A percentile compares a stretch with the other conserved stretches of the same genome.
These are phyloP conservation scores for Sarcophaga subvicina DNA, from an alignment of 2,888 invertebrate species.

Conservation along the genomic window DNA sequence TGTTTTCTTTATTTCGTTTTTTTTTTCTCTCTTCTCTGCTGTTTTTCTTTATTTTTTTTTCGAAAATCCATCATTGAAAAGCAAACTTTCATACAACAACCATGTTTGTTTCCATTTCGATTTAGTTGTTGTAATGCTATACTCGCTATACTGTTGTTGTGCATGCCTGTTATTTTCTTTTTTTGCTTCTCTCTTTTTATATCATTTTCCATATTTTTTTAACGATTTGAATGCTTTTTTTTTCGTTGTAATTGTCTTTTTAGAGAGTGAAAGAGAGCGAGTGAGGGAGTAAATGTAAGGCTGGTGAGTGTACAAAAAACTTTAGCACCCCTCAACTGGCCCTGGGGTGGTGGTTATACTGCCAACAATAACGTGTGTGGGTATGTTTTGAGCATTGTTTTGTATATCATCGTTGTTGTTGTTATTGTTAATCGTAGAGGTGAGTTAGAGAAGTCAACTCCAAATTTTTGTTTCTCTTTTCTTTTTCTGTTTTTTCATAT, in stretches of 20 bases:
- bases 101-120: conserved; percentile 72
- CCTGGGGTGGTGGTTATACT: conserved; percentile 51
- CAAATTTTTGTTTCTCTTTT: background rate
- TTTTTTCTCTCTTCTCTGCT: background rate
- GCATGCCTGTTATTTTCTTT: conserved; percentile 19
- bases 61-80: conserved; percentile 69
- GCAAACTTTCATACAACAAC: conserved; percentile 69
- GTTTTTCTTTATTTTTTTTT: conserved; percentile 40
- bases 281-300: conserved; percentile 68
- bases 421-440: background rate
- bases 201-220: conserved; percentile 66
- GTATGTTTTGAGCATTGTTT: conserved; percentile 17
- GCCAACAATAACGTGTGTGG: background rate
- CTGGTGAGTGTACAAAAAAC: background rate
- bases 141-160: conserved; percentile 19
- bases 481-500: too few species aligned
- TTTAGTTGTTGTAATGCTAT: conserved; percentile 46
- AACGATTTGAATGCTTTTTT: conserved; percentile 58
- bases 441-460: background rate
- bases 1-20: conserved; percentile 70
- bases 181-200: conserved; percentile 45
- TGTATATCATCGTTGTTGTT: conserved; percentile 2
- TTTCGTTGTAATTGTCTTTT: conserved; percentile 49
- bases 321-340: conserved; percentile 68
- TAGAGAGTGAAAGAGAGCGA: conserved; percentile 28